phyloP scores from a whole-genome alignment of 2,797 vertebrate genomes.

The Dendrocincla fuliginosa region DNA sequence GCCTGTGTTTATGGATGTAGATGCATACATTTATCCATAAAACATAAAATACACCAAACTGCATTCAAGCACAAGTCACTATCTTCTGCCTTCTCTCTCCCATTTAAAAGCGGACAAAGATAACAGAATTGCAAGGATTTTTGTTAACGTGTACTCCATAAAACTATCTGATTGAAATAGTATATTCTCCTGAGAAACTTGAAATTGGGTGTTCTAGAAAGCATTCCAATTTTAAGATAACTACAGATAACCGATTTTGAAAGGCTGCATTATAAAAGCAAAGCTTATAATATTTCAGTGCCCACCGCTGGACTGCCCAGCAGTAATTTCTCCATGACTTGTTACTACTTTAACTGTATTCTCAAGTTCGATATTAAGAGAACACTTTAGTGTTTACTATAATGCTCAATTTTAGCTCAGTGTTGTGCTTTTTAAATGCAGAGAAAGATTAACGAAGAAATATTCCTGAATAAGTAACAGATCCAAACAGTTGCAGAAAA shows the following conservation, averaged over 20 bases:
- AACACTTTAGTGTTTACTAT: neutral
- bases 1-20: neutral
- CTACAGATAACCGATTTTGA: slow-evolving; percentile 2
- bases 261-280: slow-evolving; percentile 6
- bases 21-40: neutral
- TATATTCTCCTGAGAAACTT: slow-evolving; percentile 8
- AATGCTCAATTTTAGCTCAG: neutral
- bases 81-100: neutral
- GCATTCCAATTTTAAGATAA: neutral
- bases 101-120: slow-evolving; percentile 9
- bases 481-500: neutral
- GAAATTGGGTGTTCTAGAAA: neutral
- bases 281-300: neutral
- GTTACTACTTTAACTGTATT: neutral
- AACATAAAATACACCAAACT: neutral
- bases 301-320: neutral
- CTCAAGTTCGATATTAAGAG: neutral
- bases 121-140: slow-evolving; percentile 21
- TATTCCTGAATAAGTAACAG: neutral
- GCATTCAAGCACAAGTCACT: neutral
- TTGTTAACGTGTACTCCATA: neutral
- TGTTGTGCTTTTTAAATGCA: neutral
- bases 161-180: slow-evolving; percentile 24
- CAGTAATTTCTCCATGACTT: neutral
- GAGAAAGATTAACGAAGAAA: neutral